Conservation (phyloP, 2,888 invertebrate genomes). For the Parochlus steinenii region DNA sequence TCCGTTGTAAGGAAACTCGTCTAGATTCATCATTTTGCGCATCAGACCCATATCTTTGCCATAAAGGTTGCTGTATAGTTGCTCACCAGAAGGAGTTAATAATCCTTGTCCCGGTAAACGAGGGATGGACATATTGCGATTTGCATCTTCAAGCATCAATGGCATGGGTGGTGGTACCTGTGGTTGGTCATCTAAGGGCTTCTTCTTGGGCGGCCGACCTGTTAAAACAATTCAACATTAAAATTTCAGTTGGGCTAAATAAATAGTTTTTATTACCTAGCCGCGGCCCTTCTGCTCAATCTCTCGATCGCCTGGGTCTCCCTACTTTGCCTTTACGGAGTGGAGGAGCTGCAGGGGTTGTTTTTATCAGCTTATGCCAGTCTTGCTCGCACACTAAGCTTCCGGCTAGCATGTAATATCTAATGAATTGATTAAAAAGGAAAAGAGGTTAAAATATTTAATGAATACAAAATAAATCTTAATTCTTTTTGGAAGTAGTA, state of each 20-base stretch:
- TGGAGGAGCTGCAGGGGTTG: conserved; percentile 45
- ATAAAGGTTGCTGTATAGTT: conserved; percentile 11
- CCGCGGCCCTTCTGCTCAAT: conserved; percentile 47
- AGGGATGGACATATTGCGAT: conserved; percentile 8
- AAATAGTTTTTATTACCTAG: too few species aligned
- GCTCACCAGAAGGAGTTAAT: conserved; percentile 6
- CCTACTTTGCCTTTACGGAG: conserved; percentile 75
- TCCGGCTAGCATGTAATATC: conserved; percentile 81
- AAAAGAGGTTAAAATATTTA: conserved; percentile 8
- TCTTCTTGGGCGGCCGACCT: conserved; percentile 12
- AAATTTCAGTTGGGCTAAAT: too few species aligned
- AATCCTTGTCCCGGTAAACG: too few species aligned
- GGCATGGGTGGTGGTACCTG: conserved; percentile 3
- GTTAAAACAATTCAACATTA: too few species aligned
- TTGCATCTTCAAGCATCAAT: conserved; percentile 7
- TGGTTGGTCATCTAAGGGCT: conserved; percentile 8
- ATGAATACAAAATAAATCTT: conserved; percentile 10
- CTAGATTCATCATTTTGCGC: conserved; percentile 12
- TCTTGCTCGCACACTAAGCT: conserved; percentile 88
- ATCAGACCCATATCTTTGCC: conserved; percentile 11
- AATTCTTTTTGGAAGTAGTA: not conserved
- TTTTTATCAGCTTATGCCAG: conserved; percentile 82
- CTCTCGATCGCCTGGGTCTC: conserved; percentile 73
- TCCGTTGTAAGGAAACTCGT: conserved; percentile 9
- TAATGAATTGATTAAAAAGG: conserved; percentile 20